Conservation (phyloP, 2,113 vertebrate genomes). For the Semnornis frantzii region DNA sequence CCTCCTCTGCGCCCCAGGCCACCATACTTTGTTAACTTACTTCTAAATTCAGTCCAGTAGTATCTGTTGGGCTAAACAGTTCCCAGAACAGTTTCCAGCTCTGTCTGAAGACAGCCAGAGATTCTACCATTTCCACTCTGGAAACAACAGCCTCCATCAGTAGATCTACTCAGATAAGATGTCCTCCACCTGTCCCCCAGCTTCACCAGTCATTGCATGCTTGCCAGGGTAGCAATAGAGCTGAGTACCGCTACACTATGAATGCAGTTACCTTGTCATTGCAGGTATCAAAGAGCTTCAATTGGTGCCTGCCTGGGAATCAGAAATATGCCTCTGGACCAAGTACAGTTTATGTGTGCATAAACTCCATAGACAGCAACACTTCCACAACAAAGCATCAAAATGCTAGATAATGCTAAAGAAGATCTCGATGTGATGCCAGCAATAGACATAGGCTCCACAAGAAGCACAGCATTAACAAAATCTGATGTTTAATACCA, state of each 20-base stretch:
- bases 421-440: not conserved
- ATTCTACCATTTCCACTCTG: not conserved
- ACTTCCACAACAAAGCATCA: not conserved
- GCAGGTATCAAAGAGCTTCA: not conserved
- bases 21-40: not conserved
- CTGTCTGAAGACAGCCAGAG: not conserved
- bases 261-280: not conserved
- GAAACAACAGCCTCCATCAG: not conserved
- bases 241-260: not conserved
- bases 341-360: not conserved
- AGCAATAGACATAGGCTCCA: not conserved
- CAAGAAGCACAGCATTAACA: not conserved
- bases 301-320: not conserved
- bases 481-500: not conserved
- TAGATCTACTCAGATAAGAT: not conserved
- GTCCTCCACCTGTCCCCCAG: not conserved
- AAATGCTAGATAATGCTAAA: not conserved
- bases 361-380: not conserved
- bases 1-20: not conserved
- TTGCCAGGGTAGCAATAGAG: not conserved
- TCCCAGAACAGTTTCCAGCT: not conserved
- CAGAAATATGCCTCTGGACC: not conserved
- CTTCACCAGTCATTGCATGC: fast-evolving
- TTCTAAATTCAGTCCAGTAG: not conserved
- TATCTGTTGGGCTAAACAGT: not conserved